These are phyloP conservation scores for Mustela lutreola DNA, from an alignment of 2,113 vertebrate species.

Conservation along the genomic window DNA sequence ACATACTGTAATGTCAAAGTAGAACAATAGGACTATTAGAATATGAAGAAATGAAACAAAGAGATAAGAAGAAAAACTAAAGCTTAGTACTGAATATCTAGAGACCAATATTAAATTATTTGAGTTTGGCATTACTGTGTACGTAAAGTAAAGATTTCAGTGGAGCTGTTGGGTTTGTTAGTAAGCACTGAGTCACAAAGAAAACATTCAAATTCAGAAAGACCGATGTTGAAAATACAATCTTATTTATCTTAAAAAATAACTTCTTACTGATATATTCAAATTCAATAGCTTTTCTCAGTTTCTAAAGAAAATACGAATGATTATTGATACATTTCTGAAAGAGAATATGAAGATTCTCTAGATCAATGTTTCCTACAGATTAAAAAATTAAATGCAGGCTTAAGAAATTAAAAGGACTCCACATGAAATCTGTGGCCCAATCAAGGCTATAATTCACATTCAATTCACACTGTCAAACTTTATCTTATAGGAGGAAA, in stretches of 20 bases:
- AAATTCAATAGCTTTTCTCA: background rate
- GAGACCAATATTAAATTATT: background rate
- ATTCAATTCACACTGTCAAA: background rate
- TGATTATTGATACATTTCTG: background rate
- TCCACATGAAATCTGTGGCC: background rate
- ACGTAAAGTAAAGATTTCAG: conserved; percentile 31
- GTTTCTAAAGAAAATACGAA: background rate
- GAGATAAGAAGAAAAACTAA: conserved; percentile 46
- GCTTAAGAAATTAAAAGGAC: background rate
- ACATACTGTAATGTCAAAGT: conserved; percentile 30
- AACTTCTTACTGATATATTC: background rate
- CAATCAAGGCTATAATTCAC: background rate
- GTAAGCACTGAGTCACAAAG: background rate
- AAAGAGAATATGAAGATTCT: background rate
- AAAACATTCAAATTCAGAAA: conserved; percentile 52
- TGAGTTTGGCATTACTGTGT: conserved; percentile 27
- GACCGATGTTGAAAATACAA: conserved; percentile 18
- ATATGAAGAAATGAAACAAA: conserved; percentile 52
- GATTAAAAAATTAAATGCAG: conserved; percentile 26
- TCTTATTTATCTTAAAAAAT: background rate
- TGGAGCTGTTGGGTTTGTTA: conserved; percentile 44
- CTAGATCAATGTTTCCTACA: background rate
- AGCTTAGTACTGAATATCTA: conserved; percentile 14
- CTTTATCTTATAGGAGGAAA: background rate
- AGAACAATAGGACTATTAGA: conserved; percentile 38